Evolutionary conservation across 2,797 vertebrate species (phyloP), one percentile per base, ranked within the genome.

Genomic region (Enteromius fasciolatus): DNA sequence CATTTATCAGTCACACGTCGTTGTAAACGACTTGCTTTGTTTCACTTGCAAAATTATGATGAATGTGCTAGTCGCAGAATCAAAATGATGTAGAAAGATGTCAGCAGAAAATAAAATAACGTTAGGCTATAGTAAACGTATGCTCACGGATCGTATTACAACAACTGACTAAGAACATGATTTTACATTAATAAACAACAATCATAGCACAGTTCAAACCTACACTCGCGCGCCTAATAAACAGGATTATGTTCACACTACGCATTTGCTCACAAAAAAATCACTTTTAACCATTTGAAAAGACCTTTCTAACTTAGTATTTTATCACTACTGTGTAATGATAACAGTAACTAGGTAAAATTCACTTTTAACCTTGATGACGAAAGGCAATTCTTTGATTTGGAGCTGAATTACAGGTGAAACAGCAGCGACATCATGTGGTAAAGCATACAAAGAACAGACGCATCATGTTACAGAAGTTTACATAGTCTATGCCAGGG

Each of bases 341-440:
- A 18, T 44, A 18, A 57, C 25, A 75, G 1, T n/a, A 15, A 4
- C 23, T 18, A 54, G n/a, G 25, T 73, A 14, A 57, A 54, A 14
- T 23, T 17, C 1, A 14, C 17, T 52, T 33, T 52, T 8, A 39
- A 39, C 36, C 36, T 39, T 4, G n/a, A 70, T 10, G 15, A 69
- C 39, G 23, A 7, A 46, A 9, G 7, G 68, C 1, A 50, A 20
- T 25, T 23, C 3, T 14, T 52, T 14, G 20, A 4, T 2, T 17
- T 28, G 52, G 10, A 18, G 12, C 54, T 20, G 20, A 18, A 12
- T 74, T 25, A 12, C 70, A 50, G 46, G 18, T 50, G 4, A 70
- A 33, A 23, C 23, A 28, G 18, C 78, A 77, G 75, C 64, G 83
- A 48, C 83, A 82, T 72, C 57, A 57, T 82, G 83, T 84, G 85